phyloP scores from a whole-genome alignment of 2,888 invertebrate genomes.

The Trichogramma evanescens region DNA sequence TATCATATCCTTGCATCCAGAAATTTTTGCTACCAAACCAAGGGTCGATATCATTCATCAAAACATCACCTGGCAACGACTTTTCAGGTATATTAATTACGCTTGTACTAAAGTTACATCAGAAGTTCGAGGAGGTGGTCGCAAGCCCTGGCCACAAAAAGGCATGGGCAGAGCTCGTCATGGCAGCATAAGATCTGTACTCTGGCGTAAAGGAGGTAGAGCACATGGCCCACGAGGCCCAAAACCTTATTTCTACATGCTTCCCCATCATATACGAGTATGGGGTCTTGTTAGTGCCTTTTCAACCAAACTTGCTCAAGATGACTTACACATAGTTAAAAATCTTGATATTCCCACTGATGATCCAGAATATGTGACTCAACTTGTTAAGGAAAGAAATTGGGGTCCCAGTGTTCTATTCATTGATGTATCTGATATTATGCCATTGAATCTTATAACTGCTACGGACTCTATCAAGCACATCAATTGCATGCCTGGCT shows the following conservation, averaged over 20 bases:
- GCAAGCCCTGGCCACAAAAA: conserved; percentile 97
- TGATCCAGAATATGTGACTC: conserved; percentile 69
- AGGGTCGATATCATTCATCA: conserved; percentile 79
- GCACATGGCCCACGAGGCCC: conserved; percentile 89
- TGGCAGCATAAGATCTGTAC: conserved; percentile 84
- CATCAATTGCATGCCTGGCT: conserved; percentile 91
- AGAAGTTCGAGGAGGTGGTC: conserved; percentile 82
- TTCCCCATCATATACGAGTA: conserved; percentile 70
- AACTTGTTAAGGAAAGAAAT: conserved; percentile 73
- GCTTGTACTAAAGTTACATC: conserved; percentile 70
- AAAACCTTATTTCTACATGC: conserved; percentile 86
- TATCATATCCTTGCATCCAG: conserved; percentile 82
- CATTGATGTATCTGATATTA: conserved; percentile 84
- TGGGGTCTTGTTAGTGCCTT: conserved; percentile 75
- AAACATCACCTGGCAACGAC: conserved; percentile 80
- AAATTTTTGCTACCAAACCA: conserved; percentile 74
- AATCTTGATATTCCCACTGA: conserved; percentile 78
- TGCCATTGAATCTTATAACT: conserved; percentile 79
- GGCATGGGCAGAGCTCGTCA: conserved; percentile 85
- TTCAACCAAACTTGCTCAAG: conserved; percentile 89
- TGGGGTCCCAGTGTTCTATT: conserved; percentile 97
- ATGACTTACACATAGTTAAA: conserved; percentile 87
- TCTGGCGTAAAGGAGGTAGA: conserved; percentile 77
- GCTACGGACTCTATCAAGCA: conserved; percentile 74
- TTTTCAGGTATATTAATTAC: conserved; percentile 75